phyloP scores from a whole-genome alignment of 2,797 vertebrate genomes.

The Characodon lateralis region DNA sequence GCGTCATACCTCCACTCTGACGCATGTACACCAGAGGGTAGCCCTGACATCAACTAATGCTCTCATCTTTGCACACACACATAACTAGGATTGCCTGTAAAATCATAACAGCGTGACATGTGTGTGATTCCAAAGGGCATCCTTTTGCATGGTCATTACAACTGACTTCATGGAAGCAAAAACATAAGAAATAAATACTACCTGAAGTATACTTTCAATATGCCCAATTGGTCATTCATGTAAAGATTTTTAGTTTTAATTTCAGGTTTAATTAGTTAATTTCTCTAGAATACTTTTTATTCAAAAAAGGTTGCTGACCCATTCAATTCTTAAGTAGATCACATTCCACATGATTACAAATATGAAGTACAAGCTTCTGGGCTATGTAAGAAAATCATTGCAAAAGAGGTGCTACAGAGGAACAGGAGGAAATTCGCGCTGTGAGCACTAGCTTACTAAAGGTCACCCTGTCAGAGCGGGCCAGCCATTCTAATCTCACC shows the following conservation, averaged over 20 bases:
- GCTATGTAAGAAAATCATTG: slow-evolving; percentile 21
- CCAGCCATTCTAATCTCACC: slow-evolving; percentile 65
- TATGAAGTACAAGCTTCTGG: slow-evolving; percentile 5
- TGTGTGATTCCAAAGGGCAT: slow-evolving; percentile 58
- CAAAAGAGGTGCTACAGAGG: slow-evolving; percentile 37
- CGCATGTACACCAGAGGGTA: slow-evolving; percentile 52
- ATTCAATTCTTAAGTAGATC: slow-evolving; percentile 11
- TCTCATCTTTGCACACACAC: slow-evolving; percentile 14
- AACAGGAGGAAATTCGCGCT: slow-evolving; percentile 46
- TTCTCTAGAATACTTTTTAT: slow-evolving; percentile 6
- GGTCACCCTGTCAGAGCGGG: slow-evolving; percentile 73
- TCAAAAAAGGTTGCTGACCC: neutral
- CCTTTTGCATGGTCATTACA: slow-evolving; percentile 35
- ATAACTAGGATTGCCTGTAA: slow-evolving; percentile 13
- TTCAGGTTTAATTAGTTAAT: neutral
- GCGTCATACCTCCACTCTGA: slow-evolving; percentile 46
- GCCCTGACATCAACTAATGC: slow-evolving; percentile 47
- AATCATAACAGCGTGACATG: slow-evolving; percentile 43
- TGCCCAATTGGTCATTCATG: neutral
- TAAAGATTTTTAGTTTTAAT: slow-evolving; percentile 12
- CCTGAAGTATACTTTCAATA: slow-evolving; percentile 32
- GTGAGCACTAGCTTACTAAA: slow-evolving; percentile 70
- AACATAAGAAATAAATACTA: slow-evolving; percentile 21
- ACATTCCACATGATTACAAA: slow-evolving; percentile 26
- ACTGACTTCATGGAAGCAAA: slow-evolving; percentile 39